A percentile compares a stretch with the other conserved stretches of the same genome.
phyloP scores from a whole-genome alignment of 2,888 invertebrate genomes.

The Heliconius erato region DNA sequence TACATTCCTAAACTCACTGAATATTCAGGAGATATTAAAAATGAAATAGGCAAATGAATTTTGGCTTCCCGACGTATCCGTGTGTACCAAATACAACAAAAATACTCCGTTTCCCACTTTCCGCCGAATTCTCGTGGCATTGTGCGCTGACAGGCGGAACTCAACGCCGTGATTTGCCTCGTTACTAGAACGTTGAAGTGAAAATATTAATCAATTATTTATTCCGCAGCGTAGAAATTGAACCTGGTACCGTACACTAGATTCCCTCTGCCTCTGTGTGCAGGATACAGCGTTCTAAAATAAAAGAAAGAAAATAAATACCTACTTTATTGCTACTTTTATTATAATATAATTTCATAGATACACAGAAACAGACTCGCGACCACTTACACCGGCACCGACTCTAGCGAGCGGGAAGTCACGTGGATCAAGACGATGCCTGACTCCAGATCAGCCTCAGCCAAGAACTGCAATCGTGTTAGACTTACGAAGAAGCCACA shows the following conservation, averaged over 20 bases:
- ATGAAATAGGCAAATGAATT: too few species aligned
- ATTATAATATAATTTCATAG: slow-evolving; percentile 65
- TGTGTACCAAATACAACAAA: too few species aligned
- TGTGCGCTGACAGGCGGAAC: neutral
- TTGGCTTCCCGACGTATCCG: too few species aligned
- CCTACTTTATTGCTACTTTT: neutral
- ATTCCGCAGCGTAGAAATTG: neutral
- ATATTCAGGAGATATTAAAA: too few species aligned
- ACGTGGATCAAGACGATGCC: slow-evolving; percentile 89
- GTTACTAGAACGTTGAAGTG: neutral
- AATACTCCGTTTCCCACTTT: neutral
- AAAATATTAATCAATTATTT: neutral
- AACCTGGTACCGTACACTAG: neutral
- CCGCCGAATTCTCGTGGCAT: neutral
- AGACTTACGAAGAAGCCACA: slow-evolving; percentile 89
- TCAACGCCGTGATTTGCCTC: neutral
- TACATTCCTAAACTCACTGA: too few species aligned
- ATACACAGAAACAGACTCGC: slow-evolving; percentile 94
- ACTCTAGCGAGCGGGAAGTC: slow-evolving; percentile 91
- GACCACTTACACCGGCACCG: slow-evolving; percentile 92
- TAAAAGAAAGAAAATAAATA: neutral
- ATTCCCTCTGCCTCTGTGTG: too few species aligned
- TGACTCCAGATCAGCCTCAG: slow-evolving; percentile 89
- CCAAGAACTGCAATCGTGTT: slow-evolving; percentile 90
- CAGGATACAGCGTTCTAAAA: neutral